A percentile compares a stretch with the other conserved stretches of the same genome.
phyloP scores from a whole-genome alignment of 2,797 vertebrate genomes.

The Nothura maculosa region DNA sequence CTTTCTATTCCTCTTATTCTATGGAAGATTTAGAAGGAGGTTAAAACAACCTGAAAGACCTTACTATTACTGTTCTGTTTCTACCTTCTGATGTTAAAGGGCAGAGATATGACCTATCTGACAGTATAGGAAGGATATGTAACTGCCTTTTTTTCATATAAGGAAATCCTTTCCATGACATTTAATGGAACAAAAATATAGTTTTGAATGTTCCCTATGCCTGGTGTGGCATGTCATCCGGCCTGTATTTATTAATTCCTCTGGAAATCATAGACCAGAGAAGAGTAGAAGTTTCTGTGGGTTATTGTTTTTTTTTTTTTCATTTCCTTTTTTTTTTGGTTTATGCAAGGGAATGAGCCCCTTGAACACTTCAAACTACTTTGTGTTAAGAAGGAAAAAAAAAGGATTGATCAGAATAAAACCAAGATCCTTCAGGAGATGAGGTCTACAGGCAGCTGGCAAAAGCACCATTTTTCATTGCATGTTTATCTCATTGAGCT shows the following conservation, averaged over 20 bases:
- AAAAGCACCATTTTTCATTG: background rate
- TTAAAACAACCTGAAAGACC: background rate
- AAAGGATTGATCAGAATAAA: background rate
- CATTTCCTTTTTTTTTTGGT: background rate
- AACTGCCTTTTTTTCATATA: background rate
- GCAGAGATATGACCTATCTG: background rate
- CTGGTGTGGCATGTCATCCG: background rate
- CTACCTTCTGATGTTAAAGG: background rate
- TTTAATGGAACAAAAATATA: background rate
- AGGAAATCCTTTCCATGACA: background rate
- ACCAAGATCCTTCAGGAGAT: background rate
- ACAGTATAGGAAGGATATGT: background rate
- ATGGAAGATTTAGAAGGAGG: background rate
- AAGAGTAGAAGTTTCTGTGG: background rate
- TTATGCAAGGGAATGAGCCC: background rate
- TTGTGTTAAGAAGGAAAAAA: fast-evolving
- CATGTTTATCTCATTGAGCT: constrained; percentile 7
- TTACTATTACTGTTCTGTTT: background rate
- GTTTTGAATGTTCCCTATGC: background rate
- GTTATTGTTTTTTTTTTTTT: background rate
- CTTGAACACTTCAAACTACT: background rate
- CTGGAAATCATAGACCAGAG: background rate
- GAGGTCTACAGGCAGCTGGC: background rate
- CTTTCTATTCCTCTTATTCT: background rate
- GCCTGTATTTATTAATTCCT: background rate